phyloP scores from a whole-genome alignment of 2,113 vertebrate species.

The Scomber scombrus region DNA sequence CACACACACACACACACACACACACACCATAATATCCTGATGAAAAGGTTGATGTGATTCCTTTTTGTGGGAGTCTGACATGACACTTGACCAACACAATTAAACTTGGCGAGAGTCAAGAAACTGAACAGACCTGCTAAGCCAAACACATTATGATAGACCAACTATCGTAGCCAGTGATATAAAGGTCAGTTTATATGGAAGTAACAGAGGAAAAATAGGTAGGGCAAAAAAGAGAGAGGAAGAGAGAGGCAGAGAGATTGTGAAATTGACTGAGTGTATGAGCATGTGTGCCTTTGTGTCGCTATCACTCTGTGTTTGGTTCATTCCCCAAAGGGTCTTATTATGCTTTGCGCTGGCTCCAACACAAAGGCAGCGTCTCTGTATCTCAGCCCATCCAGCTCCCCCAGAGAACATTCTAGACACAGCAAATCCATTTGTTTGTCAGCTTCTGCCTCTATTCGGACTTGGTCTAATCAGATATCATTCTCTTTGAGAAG shows the following conservation, averaged over 20 bases:
- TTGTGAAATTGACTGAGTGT: constrained; percentile 75
- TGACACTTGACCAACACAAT: constrained; percentile 44
- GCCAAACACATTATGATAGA: constrained; percentile 48
- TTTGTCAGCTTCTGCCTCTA: constrained; percentile 76
- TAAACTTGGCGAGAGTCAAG: constrained; percentile 37
- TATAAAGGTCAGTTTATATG: constrained; percentile 66
- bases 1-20: too few species aligned
- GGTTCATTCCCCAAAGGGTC: constrained; percentile 84
- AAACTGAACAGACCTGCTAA: constrained; percentile 14
- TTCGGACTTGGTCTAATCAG: constrained; percentile 75
- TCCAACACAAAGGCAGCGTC: constrained; percentile 76
- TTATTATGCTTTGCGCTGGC: constrained; percentile 77
- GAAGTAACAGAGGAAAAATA: constrained; percentile 17
- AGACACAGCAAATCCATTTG: constrained; percentile 82
- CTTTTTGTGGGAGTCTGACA: constrained; percentile 26
- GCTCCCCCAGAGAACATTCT: constrained; percentile 78
- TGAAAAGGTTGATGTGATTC: constrained; percentile 19
- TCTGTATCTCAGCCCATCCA: constrained; percentile 72
- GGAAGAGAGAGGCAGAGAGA: constrained; percentile 29
- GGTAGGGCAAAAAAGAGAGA: constrained; percentile 12
- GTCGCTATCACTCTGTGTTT: constrained; percentile 74
- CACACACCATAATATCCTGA: not conserved
- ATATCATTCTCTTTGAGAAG: constrained; percentile 75
- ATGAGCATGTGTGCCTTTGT: constrained; percentile 75
- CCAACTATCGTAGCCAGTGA: not conserved